Base-by-base conservation (phyloP, 2,113 vertebrate genomes). In the Ceuthmochares aereus region DNA sequence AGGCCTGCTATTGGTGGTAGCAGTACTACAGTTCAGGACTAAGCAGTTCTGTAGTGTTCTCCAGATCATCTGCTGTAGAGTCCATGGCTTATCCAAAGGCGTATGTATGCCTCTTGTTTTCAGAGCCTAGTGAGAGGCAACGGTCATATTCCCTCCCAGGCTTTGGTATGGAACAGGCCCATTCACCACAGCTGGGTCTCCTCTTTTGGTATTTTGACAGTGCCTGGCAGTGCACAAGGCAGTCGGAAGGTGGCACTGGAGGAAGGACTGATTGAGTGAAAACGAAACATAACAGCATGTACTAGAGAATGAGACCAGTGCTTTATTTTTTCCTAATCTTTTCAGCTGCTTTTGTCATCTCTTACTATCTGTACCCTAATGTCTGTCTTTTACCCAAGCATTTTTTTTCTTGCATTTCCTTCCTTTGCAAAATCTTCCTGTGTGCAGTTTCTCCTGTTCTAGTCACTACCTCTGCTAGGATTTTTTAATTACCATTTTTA, bases 41-140 rank as follows among this genome's bases (percentile, higher is more conserved):
- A 3, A 0, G 4, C n/a, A 22, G 47, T 62, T 60, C 13, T 1
- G 23, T 20, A 27, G 27, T 2, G 23, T 29, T 82, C 29, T 75
- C 15, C 23, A 55, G 10, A 40, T 69, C 27, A n/a, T 68, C 45
- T 75, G 23, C 23, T 76, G 55, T 7, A 10, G 45, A 6, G 2
- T 34, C 40, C 0, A 0, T 62, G 47, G 54, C 47, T 76, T 76
- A 54, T n/a, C 14, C 13, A 20, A 40, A n/a, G 45, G 19, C 0
- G 4, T 9, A 0, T 45, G 14, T 22, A 25, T 51, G 66, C 77
- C 12, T 36, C 26, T 14, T 5, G 2, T 40, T 37, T 68, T 32
- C 62, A 82, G 45, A 82, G 45, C 37, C 23, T 25, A 2, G 1
- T 10, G 29, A 40, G 78, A 47, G 45, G 37, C n/a, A 11, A 15